Conservation (phyloP, 2,797 vertebrate species). For the Propithecus perrieri region DNA sequence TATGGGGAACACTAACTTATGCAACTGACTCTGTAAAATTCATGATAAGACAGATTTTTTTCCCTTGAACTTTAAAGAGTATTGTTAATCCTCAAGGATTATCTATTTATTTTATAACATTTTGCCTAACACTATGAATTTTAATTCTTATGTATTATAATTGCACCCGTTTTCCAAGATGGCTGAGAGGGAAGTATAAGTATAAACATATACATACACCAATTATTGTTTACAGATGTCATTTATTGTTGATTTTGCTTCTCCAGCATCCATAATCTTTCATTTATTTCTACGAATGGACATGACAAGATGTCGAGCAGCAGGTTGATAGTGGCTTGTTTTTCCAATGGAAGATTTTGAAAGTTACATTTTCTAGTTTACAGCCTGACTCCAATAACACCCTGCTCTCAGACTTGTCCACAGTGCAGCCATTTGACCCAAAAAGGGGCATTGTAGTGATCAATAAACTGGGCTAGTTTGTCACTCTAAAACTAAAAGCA, state of each 20-base stretch:
- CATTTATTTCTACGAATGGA: constrained; percentile 20
- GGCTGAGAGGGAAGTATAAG: not conserved
- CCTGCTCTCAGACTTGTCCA: not conserved
- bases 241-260: constrained; percentile 17
- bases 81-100: not conserved
- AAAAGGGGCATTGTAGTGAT: not conserved
- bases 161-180: constrained; percentile 11
- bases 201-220: not conserved
- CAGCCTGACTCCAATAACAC: not conserved
- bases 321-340: not conserved
- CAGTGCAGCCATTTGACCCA: not conserved
- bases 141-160: constrained; percentile 43
- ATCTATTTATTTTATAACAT: constrained; percentile 16
- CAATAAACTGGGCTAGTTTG: not conserved
- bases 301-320: not conserved
- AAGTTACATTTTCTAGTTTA: constrained; percentile 11
- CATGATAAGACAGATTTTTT: not conserved
- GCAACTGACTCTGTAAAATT: not conserved
- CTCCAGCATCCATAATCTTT: constrained; percentile 4
- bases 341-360: not conserved
- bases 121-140: constrained; percentile 39
- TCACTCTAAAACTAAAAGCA: constrained; percentile 47
- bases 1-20: not conserved
- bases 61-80: constrained; percentile 13
- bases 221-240: constrained; percentile 10